Conservation (phyloP, 2,797 vertebrate species). For the Scyliorhinus canicula region DNA sequence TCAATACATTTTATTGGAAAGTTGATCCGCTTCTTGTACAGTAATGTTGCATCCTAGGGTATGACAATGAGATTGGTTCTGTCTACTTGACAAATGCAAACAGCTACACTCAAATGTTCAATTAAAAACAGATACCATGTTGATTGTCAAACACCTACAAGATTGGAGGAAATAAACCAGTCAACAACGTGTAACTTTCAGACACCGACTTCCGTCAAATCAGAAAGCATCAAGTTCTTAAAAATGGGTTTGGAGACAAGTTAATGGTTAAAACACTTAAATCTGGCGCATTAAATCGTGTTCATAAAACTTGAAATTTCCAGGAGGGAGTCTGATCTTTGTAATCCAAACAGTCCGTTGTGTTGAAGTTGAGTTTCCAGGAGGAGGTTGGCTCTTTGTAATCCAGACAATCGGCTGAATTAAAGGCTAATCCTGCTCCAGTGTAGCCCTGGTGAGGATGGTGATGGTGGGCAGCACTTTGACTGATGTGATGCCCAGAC, state of each 20-base stretch:
- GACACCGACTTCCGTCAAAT: not conserved
- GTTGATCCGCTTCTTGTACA: not conserved
- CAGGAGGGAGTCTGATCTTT: slow-evolving; percentile 91
- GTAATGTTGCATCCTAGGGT: not conserved
- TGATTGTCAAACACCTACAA: slow-evolving; percentile 30
- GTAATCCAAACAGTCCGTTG: slow-evolving; percentile 98
- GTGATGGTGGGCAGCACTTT: slow-evolving; percentile 79
- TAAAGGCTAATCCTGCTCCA: slow-evolving; percentile 78
- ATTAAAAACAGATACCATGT: slow-evolving; percentile 5
- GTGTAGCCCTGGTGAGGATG: slow-evolving; percentile 85
- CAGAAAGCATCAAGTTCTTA: slow-evolving; percentile 13
- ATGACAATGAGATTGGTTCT: not conserved
- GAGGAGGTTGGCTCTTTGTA: slow-evolving; percentile 92
- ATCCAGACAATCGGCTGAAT: slow-evolving; percentile 97
- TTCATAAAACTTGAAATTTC: slow-evolving; percentile 98
- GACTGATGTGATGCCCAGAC: slow-evolving; percentile 79
- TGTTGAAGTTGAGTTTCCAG: slow-evolving; percentile 98
- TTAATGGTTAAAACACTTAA: not conserved
- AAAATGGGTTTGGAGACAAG: not conserved
- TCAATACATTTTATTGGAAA: slow-evolving; percentile 14
- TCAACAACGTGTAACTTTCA: not conserved
- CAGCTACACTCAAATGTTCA: slow-evolving; percentile 21
- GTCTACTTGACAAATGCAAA: not conserved
- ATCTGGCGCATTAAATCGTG: not conserved
- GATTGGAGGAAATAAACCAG: not conserved